These are phyloP conservation scores for Desoria tigrina DNA, from an alignment of 2,888 invertebrate genomes.

Conservation along the genomic window DNA sequence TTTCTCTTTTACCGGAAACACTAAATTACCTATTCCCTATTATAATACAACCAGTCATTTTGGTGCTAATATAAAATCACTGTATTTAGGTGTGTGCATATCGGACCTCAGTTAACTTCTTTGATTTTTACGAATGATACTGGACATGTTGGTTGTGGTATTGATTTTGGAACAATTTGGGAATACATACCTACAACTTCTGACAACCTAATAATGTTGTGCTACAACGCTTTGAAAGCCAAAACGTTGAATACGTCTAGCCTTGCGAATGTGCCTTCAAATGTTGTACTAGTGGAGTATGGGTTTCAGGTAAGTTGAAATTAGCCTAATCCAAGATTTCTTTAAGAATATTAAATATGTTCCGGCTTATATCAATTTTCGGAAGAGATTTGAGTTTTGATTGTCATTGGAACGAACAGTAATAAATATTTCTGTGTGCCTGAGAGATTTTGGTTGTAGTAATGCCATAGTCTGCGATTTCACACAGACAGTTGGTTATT, in stretches of 20 bases:
- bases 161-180: conserved; percentile 56
- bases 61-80: background rate
- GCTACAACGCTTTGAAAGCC: conserved; percentile 59
- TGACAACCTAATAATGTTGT: conserved; percentile 57
- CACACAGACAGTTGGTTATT: conserved; percentile 43
- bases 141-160: conserved; percentile 50
- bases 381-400: background rate
- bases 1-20: background rate
- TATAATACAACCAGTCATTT: too few species aligned
- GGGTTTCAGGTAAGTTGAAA: conserved; percentile 63
- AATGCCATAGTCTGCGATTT: conserved; percentile 41
- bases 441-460: conserved; percentile 29
- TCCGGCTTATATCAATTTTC: background rate
- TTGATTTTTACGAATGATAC: conserved; percentile 60
- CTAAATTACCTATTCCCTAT: background rate
- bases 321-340: background rate
- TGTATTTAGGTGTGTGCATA: conserved; percentile 59
- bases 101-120: conserved; percentile 63
- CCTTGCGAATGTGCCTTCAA: conserved; percentile 58
- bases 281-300: conserved; percentile 63
- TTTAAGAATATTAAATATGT: background rate
- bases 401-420: conserved; percentile 23
- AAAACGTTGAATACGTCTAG: conserved; percentile 51
- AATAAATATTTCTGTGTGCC: conserved; percentile 29
- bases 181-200: conserved; percentile 59